These are phyloP conservation scores for Sciaenops ocellatus DNA, from an alignment of 2,797 vertebrate species.

Conservation along the genomic window DNA sequence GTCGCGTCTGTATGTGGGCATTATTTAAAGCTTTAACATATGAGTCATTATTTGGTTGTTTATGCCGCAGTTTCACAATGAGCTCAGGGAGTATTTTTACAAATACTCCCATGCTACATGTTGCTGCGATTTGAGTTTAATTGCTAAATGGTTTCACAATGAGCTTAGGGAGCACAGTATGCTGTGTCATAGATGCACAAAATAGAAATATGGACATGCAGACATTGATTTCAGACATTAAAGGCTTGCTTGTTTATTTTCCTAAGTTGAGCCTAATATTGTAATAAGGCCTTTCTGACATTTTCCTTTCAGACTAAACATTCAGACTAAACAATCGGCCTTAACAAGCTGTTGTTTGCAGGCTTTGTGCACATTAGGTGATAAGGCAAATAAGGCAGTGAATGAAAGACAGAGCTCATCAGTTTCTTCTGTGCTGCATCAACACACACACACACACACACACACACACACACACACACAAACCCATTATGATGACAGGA, in stretches of 20 bases:
- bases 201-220: neutral
- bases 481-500: constrained; percentile 17
- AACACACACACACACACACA: constrained; percentile 34
- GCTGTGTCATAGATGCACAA: constrained; percentile 11
- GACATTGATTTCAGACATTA: neutral
- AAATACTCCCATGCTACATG: constrained; percentile 30
- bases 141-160: constrained; percentile 36
- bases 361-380: constrained; percentile 54
- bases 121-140: constrained; percentile 43
- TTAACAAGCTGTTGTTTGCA: constrained; percentile 65
- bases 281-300: constrained; percentile 14
- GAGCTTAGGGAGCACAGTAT: constrained; percentile 14
- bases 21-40: constrained; percentile 11
- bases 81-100: constrained; percentile 7
- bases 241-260: constrained; percentile 24
- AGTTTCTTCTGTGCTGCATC: constrained; percentile 27
- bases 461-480: constrained; percentile 15
- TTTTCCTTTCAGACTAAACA: constrained; percentile 48
- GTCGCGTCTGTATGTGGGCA: neutral
- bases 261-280: constrained; percentile 21
- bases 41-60: constrained; percentile 19
- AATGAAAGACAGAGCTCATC: constrained; percentile 58
- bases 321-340: constrained; percentile 54
- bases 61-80: constrained; percentile 16
- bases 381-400: constrained; percentile 51